A percentile compares a stretch with the other conserved stretches of the same genome.
Evolutionary conservation across 2,113 vertebrate genomes (phyloP).

Genomic region (Paratilapia polleni): DNA sequence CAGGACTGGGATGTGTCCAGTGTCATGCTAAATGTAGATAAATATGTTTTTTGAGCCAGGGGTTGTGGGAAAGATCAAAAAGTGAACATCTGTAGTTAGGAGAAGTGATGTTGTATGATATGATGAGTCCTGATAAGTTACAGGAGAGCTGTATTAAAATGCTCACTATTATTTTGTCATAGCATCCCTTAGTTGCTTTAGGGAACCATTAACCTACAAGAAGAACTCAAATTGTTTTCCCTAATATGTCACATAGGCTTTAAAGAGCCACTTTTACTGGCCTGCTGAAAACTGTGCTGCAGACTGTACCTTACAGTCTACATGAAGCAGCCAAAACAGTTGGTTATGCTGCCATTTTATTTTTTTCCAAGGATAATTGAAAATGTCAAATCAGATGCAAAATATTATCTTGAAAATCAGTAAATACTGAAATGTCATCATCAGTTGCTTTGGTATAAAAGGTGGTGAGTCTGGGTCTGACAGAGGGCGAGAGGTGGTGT

Average conservation of each 20-base stretch:
- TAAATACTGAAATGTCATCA: conserved; percentile 34
- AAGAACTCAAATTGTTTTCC: conserved; percentile 39
- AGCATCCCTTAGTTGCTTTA: not conserved
- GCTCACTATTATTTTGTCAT: conserved; percentile 35
- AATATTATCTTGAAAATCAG: conserved; percentile 40
- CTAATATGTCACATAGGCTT: conserved; percentile 34
- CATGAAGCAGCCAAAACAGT: conserved; percentile 25
- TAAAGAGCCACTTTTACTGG: conserved; percentile 25
- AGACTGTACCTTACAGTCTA: not conserved
- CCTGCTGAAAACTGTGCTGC: conserved; percentile 2
- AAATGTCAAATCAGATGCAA: conserved; percentile 58
- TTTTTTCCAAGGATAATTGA: conserved; percentile 28
- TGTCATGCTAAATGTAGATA: conserved; percentile 40
- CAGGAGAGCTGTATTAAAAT: conserved; percentile 31
- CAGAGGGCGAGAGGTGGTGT: conserved; percentile 9
- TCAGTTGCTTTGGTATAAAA: conserved; percentile 37
- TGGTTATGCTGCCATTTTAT: conserved; percentile 18
- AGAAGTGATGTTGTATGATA: conserved; percentile 16
- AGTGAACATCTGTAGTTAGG: conserved; percentile 1
- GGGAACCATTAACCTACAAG: conserved; percentile 29
- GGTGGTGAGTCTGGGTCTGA: conserved; percentile 38
- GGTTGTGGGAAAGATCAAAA: conserved; percentile 30
- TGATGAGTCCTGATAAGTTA: conserved; percentile 28
- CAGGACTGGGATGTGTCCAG: conserved; percentile 29
- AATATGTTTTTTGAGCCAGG: conserved; percentile 14